These are phyloP conservation scores for Calephelis virginiensis DNA, from an alignment of 1,140 invertebrate species.

Conservation along the genomic window DNA sequence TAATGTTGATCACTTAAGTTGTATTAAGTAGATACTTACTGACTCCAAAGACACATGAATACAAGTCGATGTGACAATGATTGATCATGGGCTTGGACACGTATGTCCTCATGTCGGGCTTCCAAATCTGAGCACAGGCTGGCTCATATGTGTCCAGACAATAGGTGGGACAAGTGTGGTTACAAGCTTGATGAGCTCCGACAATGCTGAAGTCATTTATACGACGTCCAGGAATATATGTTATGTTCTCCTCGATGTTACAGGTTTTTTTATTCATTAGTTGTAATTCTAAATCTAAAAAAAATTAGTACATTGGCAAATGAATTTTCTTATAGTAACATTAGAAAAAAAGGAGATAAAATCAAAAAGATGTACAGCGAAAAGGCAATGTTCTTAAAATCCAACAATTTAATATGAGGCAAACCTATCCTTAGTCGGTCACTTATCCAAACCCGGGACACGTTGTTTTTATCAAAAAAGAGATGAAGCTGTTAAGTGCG, in stretches of 20 bases:
- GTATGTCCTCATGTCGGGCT: slow-evolving; percentile 32
- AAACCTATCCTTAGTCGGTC: too few species aligned
- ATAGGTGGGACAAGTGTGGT: slow-evolving; percentile 62
- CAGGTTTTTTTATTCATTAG: slow-evolving; percentile 39
- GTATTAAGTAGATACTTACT: slow-evolving; percentile 45
- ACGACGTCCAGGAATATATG: slow-evolving; percentile 32
- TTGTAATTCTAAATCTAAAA: slow-evolving; percentile 38
- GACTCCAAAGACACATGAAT: slow-evolving; percentile 53
- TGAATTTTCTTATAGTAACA: background rate
- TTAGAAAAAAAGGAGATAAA: too few species aligned
- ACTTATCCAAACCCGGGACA: too few species aligned
- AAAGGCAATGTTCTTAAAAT: too few species aligned
- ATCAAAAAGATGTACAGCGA: too few species aligned
- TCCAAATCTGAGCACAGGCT: slow-evolving; percentile 59
- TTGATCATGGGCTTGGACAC: slow-evolving; percentile 55
- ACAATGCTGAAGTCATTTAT: slow-evolving; percentile 50
- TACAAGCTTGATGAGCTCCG: slow-evolving; percentile 54
- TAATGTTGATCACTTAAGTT: too few species aligned
- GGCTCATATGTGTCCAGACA: slow-evolving; percentile 60
- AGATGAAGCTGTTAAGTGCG: too few species aligned
- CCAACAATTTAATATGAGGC: too few species aligned
- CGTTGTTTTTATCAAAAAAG: too few species aligned
- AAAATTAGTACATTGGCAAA: background rate
- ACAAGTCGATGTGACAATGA: slow-evolving; percentile 65
- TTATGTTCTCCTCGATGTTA: slow-evolving; percentile 32